These are phyloP conservation scores for Cryptotermes secundus DNA, from an alignment of 1,140 invertebrate species.

Conservation along the genomic window DNA sequence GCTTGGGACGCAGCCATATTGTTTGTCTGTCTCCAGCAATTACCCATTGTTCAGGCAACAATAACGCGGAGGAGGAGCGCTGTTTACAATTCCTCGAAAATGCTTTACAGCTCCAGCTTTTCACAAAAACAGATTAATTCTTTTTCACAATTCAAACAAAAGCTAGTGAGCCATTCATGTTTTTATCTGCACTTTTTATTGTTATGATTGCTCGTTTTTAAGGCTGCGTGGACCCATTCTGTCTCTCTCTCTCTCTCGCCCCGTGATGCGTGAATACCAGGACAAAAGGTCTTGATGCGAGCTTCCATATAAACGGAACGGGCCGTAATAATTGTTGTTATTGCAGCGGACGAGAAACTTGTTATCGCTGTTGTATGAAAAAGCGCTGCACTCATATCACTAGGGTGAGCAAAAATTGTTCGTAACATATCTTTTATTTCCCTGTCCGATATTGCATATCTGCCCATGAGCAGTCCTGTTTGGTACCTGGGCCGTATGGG, in stretches of 20 bases:
- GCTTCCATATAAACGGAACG: neutral
- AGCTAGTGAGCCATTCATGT: neutral
- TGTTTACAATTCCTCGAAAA: slow-evolving; percentile 13
- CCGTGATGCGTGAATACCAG: neutral
- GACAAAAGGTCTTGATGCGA: neutral
- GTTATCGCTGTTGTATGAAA: neutral
- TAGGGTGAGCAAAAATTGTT: neutral
- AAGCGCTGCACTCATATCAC: neutral
- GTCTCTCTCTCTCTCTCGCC: neutral
- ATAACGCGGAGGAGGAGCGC: neutral
- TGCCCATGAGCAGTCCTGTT: no score
- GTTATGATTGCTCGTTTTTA: neutral
- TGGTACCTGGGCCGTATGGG: no score
- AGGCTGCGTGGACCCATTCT: neutral
- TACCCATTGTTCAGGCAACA: slow-evolving; percentile 5
- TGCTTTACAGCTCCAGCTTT: neutral
- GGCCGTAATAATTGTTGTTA: neutral
- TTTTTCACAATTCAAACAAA: slow-evolving; percentile 15
- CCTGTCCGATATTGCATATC: no score
- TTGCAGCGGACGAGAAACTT: neutral
- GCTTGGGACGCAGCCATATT: neutral
- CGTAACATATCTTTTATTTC: no score
- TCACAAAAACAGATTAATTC: slow-evolving; percentile 9
- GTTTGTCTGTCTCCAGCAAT: neutral
- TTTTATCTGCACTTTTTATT: slow-evolving; percentile 21